A percentile compares a stretch with the other conserved stretches of the same genome.
Conservation (phyloP, 2,888 invertebrate genomes). For the Muscina levida region DNA sequence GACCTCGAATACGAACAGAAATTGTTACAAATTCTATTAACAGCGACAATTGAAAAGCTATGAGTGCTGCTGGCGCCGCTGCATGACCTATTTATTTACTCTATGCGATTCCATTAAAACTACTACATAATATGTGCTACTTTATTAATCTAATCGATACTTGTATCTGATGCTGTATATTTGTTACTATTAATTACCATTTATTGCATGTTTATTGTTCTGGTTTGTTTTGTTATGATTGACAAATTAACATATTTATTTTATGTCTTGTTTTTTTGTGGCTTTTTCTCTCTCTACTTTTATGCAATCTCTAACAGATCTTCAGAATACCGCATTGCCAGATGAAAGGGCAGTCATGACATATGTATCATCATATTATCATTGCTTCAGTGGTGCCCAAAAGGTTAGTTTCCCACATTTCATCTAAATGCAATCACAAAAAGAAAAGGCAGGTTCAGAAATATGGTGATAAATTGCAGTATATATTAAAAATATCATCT, state of each 20-base stretch:
- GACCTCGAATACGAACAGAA: constrained; percentile 8
- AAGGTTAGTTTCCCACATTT: constrained; percentile 87
- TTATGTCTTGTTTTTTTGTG: constrained; percentile 66
- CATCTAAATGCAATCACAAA: neutral
- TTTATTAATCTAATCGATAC: constrained; percentile 39
- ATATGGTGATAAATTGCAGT: too few species aligned
- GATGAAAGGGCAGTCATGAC: constrained; percentile 99
- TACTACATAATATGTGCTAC: constrained; percentile 34
- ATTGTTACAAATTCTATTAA: constrained; percentile 42
- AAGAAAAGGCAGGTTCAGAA: too few species aligned
- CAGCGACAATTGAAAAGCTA: constrained; percentile 9
- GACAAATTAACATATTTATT: constrained; percentile 66
- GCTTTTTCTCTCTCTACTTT: constrained; percentile 71
- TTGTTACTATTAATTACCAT: neutral
- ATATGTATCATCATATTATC: constrained; percentile 99
- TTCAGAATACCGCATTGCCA: constrained; percentile 97
- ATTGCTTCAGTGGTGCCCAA: constrained; percentile 99
- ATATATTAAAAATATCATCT: too few species aligned
- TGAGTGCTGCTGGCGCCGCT: constrained; percentile 4
- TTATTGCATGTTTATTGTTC: constrained; percentile 64
- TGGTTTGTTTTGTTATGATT: constrained; percentile 66
- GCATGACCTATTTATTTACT: constrained; percentile 9
- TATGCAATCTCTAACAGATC: constrained; percentile 75
- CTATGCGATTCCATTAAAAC: constrained; percentile 9
- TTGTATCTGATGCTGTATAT: too few species aligned